Percentiles rank a stretch among this genome's conserved stretches.
Conservation (phyloP, 2,888 invertebrate genomes). For the Nemoura dubitans region DNA sequence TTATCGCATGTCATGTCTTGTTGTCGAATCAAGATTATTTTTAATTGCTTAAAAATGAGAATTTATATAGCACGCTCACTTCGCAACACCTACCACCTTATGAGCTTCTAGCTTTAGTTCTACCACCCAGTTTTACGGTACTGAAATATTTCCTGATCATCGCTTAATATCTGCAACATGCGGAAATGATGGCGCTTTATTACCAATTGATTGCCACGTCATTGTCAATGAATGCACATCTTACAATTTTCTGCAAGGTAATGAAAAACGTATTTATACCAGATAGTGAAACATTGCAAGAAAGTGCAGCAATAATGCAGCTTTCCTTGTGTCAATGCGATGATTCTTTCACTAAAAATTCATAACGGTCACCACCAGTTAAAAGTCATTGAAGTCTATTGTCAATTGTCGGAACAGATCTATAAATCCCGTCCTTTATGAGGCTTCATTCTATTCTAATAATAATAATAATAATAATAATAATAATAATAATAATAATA, state of each 20-base stretch:
- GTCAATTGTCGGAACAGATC: too few relatives aligned
- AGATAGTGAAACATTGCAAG: too few relatives aligned
- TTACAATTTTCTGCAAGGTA: not conserved
- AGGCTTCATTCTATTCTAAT: too few relatives aligned
- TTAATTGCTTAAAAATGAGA: not conserved
- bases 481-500: too few relatives aligned
- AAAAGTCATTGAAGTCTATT: too few relatives aligned
- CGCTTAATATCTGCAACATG: not conserved
- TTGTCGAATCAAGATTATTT: not conserved
- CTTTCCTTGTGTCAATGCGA: too few relatives aligned
- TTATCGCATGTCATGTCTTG: not conserved
- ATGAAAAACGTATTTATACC: not conserved
- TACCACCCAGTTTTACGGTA: not conserved
- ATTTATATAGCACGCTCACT: not conserved
- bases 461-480: too few relatives aligned
- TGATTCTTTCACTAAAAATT: too few relatives aligned
- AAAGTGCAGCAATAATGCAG: too few relatives aligned
- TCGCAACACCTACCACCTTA: not conserved
- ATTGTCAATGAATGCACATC: not conserved
- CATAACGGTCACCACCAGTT: too few relatives aligned
- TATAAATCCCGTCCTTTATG: too few relatives aligned
- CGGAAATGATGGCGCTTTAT: not conserved
- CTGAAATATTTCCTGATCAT: not conserved
- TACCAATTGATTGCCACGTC: not conserved
- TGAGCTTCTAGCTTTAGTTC: not conserved